Base-by-base conservation (phyloP, 1,140 invertebrate species). In the Zophobas atratus region DNA sequence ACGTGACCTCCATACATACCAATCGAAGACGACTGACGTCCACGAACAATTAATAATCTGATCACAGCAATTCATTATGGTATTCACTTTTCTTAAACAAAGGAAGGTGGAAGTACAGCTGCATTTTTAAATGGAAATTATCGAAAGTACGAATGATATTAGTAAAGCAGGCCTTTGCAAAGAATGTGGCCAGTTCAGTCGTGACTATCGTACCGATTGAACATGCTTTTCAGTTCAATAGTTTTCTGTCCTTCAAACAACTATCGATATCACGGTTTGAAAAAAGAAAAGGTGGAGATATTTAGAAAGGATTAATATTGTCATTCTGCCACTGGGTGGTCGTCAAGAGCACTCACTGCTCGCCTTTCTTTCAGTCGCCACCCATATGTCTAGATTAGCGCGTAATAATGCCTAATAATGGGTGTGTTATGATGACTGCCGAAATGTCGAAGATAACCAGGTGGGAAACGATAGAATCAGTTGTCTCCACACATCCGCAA, bases 281-380 rank as follows among this genome's bases (percentile, higher is more conserved):
- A 20, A 51, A 51, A 51, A 51, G 49, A 20, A 51, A 51, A 51
- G 49, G 49, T 51, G 49, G 49, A 63, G 57, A 43, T 32, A 5
- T 41, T 67, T 67, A 67, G 60, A 67, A 67, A 67, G 60, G 60
- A 48, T 8, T 4, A 39, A 43, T 43, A 43, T 67, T 67, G 60
- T 67, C 60, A 67, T 67, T 67, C 33, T 43, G 20, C 60, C 38
- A 43, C 38, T 4, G 60, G 39, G 55, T 57, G 55, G 32, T 43
- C 36, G 35, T 67, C 60, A 67, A 2, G 38, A 67, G 38, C 60
- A 39, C 36, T 60, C 39, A 43, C 38, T 67, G 39, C 38, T 43
- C 39, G 60, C 60, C 60, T 67, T 67, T 67, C 60, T 41, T 67
- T 46, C 38, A 20, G 20, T 20, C 20, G 20, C 20, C 20, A 20